Evolutionary conservation across 2,113 vertebrate species (phyloP).

Genomic region (Aegotheles bennettii): DNA sequence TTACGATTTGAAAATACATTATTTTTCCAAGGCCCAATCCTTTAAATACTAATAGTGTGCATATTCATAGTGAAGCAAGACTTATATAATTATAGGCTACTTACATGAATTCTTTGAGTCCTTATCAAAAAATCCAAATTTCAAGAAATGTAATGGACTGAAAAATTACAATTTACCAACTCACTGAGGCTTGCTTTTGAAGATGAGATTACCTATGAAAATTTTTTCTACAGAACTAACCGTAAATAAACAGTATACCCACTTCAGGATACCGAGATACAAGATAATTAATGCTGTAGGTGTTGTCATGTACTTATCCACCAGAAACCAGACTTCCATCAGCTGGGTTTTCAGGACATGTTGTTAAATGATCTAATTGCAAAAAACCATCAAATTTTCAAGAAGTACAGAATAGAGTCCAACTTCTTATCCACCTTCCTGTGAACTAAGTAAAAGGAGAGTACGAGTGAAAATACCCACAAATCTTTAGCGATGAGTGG

Average conservation of each 20-base stretch:
- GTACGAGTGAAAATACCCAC: neutral
- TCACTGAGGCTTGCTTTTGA: neutral
- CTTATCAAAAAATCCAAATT: neutral
- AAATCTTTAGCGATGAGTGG: neutral
- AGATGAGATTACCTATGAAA: neutral
- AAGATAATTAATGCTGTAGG: neutral
- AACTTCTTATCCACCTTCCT: neutral
- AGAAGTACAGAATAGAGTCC: neutral
- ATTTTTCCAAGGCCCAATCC: neutral
- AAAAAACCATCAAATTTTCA: neutral
- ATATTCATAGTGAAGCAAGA: neutral
- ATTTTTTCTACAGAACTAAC: neutral
- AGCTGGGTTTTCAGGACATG: neutral
- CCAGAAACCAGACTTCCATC: neutral
- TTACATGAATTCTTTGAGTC: neutral
- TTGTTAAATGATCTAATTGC: neutral
- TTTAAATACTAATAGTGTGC: neutral
- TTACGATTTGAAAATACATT: neutral
- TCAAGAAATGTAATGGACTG: neutral
- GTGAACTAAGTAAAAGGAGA: neutral
- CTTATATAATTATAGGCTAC: neutral
- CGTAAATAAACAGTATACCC: neutral
- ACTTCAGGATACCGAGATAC: neutral
- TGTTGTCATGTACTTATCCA: neutral
- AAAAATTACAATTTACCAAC: neutral